Percentiles rank a stretch among this genome's conserved stretches.
Conservation (phyloP, 1,140 invertebrate species). For the Scaptomyza graminum region DNA sequence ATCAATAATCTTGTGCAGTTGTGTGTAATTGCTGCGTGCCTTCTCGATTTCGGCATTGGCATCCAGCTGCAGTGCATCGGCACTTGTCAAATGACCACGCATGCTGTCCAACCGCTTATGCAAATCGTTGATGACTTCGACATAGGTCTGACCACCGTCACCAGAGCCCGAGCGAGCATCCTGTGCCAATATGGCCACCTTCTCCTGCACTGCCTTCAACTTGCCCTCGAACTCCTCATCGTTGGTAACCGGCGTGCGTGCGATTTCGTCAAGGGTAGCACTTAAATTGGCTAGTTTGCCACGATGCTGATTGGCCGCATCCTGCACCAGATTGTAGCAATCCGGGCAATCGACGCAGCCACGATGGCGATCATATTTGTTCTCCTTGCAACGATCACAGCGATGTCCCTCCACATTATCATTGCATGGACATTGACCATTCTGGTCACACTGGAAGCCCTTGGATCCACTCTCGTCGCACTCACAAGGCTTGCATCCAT, state of each 20-base stretch:
- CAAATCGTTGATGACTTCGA: constrained; percentile 88
- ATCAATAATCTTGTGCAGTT: constrained; percentile 90
- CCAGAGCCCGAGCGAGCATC: constrained; percentile 88
- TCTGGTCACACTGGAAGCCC: constrained; percentile 91
- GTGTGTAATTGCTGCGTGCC: constrained; percentile 88
- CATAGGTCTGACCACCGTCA: constrained; percentile 87
- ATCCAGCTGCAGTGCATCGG: constrained; percentile 86
- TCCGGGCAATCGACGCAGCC: constrained; percentile 95
- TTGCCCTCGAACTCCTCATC: constrained; percentile 93
- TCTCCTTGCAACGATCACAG: constrained; percentile 97
- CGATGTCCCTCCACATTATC: constrained; percentile 95
- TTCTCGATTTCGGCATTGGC: constrained; percentile 86
- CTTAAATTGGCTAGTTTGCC: constrained; percentile 90
- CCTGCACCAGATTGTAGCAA: constrained; percentile 97
- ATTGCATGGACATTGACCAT: constrained; percentile 94
- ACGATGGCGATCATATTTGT: constrained; percentile 93
- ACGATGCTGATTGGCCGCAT: constrained; percentile 92
- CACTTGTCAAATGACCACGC: constrained; percentile 86
- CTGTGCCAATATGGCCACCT: constrained; percentile 89
- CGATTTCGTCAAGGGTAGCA: constrained; percentile 84
- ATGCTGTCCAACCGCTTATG: constrained; percentile 88
- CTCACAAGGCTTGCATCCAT: constrained; percentile 94
- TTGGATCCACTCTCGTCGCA: constrained; percentile 95
- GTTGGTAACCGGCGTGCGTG: constrained; percentile 92
- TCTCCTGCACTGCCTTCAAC: constrained; percentile 88